Conservation (phyloP, 64 coral and sea anemone genomes). For the Pocillopora damicornis region DNA sequence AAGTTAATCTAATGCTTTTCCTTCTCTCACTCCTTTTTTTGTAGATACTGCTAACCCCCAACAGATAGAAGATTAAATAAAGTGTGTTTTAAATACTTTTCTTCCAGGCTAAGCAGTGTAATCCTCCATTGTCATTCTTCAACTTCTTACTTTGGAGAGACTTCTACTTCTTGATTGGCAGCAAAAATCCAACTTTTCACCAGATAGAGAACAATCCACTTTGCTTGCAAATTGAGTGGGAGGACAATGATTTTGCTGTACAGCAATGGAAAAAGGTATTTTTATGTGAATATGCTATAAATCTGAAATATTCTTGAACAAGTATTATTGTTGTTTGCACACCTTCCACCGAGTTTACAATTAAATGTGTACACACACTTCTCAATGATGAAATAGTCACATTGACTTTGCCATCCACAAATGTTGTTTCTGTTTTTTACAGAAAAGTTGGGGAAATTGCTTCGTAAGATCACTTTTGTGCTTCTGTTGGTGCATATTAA, state of each 20-base stretch:
- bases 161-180: conserved; percentile 26
- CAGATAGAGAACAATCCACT: conserved; percentile 16
- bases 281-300: background rate
- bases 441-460: no score
- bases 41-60: background rate
- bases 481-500: no score
- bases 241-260: conserved; percentile 8
- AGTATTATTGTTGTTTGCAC: no score
- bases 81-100: background rate
- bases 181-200: conserved; percentile 24
- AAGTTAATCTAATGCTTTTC: no score
- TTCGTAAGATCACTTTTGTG: no score
- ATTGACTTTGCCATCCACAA: no score
- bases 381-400: no score
- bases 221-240: conserved; percentile 33
- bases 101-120: background rate
- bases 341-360: no score
- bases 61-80: background rate
- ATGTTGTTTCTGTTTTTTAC: no score
- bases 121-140: conserved; percentile 14
- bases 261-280: conserved; percentile 33
- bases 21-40: no score
- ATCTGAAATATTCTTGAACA: no score
- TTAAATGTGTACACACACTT: no score
- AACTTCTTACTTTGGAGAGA: conserved; percentile 14